These are phyloP conservation scores for Sapayoa aenigma DNA, from an alignment of 2,113 vertebrate genomes.

Conservation along the genomic window DNA sequence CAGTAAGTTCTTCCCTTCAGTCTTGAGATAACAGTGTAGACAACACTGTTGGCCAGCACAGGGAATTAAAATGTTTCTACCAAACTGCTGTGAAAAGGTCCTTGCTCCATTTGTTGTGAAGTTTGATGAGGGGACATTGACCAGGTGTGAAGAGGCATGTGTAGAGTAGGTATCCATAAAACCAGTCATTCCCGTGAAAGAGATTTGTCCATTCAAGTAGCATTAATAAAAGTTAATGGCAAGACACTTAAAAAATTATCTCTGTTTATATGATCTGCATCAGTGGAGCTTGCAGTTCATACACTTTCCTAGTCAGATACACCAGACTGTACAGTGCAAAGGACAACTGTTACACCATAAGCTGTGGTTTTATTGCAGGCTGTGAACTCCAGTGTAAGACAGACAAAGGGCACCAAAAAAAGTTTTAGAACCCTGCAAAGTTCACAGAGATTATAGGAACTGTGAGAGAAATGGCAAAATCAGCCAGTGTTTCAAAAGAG, in stretches of 20 bases:
- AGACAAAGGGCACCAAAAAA: neutral
- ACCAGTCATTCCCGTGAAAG: neutral
- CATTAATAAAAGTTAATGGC: neutral
- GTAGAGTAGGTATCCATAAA: neutral
- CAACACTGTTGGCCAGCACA: neutral
- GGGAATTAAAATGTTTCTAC: neutral
- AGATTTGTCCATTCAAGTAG: neutral
- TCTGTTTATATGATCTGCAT: neutral
- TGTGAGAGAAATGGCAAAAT: neutral
- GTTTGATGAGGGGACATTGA: neutral
- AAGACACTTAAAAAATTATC: neutral
- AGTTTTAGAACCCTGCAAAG: neutral
- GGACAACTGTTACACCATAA: neutral
- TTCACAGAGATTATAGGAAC: neutral
- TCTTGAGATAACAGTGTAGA: neutral
- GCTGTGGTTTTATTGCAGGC: neutral
- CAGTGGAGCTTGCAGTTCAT: neutral
- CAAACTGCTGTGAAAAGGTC: neutral
- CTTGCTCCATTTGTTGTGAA: neutral
- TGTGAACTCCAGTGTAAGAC: neutral
- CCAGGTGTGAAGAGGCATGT: accelerated
- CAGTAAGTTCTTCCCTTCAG: neutral
- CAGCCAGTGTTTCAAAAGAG: neutral
- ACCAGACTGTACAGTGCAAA: neutral
- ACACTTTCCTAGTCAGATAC: neutral